Conservation (phyloP, 2,797 vertebrate species). For the Pogoniulus pusillus region DNA sequence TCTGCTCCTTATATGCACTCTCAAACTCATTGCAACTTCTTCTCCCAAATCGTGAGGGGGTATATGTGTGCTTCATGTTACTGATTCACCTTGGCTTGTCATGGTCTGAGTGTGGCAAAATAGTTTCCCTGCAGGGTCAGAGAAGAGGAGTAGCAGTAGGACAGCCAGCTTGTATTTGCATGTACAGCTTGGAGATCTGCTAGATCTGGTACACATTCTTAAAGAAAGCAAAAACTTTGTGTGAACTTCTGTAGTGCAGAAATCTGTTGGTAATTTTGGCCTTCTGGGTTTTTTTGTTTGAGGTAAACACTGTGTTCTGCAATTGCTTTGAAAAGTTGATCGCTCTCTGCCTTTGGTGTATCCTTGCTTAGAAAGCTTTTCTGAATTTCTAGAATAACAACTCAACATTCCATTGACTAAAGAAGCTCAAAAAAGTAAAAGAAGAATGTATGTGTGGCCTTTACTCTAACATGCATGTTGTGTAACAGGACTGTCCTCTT, state of each 20-base stretch:
- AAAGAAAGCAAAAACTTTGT: not conserved
- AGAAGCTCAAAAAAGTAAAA: not conserved
- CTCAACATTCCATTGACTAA: not conserved
- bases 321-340: not conserved
- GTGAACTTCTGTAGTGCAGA: not conserved
- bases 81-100: not conserved
- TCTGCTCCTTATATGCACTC: not conserved
- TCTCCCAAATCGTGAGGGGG: not conserved
- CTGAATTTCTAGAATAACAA: not conserved
- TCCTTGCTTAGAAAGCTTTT: not conserved
- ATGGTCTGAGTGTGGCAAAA: conserved; percentile 3
- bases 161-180: not conserved
- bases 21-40: not conserved
- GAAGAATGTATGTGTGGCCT: not conserved
- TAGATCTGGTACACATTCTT: not conserved
- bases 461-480: conserved; percentile 24
- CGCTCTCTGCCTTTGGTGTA: not conserved
- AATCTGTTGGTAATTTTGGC: not conserved
- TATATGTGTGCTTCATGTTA: not conserved
- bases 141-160: not conserved
- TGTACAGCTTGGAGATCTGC: not conserved
- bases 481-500: conserved; percentile 49
- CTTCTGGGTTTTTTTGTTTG: not conserved
- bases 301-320: not conserved
- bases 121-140: not conserved